These are phyloP conservation scores for Trachelus tabidus DNA, from an alignment of 2,888 invertebrate species.

Conservation along the genomic window DNA sequence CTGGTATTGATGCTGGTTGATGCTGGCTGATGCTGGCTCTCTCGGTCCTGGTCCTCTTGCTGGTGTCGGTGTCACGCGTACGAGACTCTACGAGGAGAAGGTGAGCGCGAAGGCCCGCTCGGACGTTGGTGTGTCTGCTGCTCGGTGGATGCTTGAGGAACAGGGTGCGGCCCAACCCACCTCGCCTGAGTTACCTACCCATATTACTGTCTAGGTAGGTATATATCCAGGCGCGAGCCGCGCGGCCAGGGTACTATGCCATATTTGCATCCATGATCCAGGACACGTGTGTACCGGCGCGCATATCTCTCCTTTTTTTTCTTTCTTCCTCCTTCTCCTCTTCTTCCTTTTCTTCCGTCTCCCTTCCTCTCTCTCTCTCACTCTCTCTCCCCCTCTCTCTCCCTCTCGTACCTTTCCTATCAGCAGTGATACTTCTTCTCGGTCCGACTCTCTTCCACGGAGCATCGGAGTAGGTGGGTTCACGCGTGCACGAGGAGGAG, in stretches of 20 bases:
- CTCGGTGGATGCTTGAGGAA: constrained; percentile 57
- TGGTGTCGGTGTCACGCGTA: constrained; percentile 35
- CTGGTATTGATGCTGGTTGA: not conserved
- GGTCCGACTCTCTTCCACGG: not conserved
- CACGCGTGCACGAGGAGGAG: not conserved
- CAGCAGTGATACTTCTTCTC: not conserved
- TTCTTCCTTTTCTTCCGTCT: not conserved
- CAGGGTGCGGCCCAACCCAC: constrained; percentile 61
- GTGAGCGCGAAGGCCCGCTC: constrained; percentile 47
- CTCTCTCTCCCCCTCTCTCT: not conserved
- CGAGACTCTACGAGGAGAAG: constrained; percentile 64
- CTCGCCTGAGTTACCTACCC: constrained; percentile 58
- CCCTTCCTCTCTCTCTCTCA: not conserved
- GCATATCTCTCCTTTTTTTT: not conserved
- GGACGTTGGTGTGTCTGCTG: constrained; percentile 9
- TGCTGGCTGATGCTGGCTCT: too few species aligned
- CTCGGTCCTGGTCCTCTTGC: not conserved
- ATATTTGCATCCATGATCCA: constrained; percentile 57
- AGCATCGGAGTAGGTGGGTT: not conserved
- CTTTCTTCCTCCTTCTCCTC: not conserved
- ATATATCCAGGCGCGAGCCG: constrained; percentile 45
- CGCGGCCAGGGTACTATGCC: constrained; percentile 49
- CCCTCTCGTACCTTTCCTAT: not conserved
- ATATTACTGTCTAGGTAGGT: constrained; percentile 57
- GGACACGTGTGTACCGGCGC: constrained; percentile 38